Conservation (phyloP, 2,113 vertebrate species). For the Centrocercus urophasianus region DNA sequence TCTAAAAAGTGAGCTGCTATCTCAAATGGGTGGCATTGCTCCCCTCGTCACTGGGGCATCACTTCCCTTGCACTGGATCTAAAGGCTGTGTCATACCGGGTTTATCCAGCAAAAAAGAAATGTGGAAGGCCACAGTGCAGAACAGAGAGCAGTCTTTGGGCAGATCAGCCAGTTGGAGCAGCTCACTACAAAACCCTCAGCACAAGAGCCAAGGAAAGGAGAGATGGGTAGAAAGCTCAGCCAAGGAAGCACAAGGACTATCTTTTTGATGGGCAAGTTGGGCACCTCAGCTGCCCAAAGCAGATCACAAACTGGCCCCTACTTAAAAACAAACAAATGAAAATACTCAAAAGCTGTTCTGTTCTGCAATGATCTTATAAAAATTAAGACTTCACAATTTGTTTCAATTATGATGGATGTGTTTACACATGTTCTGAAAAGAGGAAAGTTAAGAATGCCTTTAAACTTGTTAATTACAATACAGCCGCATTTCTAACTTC, state of each 20-base stretch:
- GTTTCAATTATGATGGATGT: neutral
- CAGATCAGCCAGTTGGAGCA: neutral
- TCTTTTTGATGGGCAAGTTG: neutral
- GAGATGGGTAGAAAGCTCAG: neutral
- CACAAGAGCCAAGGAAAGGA: neutral
- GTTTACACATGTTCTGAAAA: neutral
- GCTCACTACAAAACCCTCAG: neutral
- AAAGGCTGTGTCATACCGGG: neutral
- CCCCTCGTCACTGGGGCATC: rapidly evolving
- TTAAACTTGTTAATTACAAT: neutral
- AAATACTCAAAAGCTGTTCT: neutral
- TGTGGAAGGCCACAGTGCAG: neutral
- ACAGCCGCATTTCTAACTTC: neutral
- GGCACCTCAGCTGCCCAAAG: neutral
- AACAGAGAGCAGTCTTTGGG: neutral
- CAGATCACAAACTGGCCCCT: neutral
- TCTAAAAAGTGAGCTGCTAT: neutral
- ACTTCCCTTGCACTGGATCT: rapidly evolving
- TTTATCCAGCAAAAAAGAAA: neutral
- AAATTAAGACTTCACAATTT: neutral
- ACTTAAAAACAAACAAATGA: neutral
- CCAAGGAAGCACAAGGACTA: neutral
- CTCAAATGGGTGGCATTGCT: neutral
- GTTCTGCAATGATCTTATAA: neutral
- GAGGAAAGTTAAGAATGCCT: neutral